phyloP scores from a whole-genome alignment of 2,888 invertebrate genomes.

The Minunthozetes semirufus region DNA sequence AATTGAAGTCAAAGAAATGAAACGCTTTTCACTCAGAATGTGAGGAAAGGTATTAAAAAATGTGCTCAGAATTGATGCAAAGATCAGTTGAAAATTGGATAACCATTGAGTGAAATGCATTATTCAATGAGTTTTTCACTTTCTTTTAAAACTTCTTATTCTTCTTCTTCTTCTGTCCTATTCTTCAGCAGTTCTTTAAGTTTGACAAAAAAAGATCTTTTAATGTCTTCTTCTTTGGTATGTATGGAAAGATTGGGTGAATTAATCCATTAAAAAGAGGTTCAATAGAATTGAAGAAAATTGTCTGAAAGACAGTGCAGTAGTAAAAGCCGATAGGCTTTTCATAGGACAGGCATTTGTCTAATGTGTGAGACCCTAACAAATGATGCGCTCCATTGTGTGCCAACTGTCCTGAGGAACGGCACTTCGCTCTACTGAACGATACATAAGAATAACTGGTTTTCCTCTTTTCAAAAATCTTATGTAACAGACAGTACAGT shows the following conservation, averaged over 20 bases:
- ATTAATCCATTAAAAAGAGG: no score
- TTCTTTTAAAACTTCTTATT: no score
- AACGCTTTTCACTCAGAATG: no score
- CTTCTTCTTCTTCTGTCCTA: no score
- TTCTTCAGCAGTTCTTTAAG: no score
- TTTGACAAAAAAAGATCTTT: background rate
- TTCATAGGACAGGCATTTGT: background rate
- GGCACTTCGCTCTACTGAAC: constrained; percentile 15
- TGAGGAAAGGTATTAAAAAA: no score
- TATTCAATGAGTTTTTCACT: no score
- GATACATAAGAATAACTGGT: background rate
- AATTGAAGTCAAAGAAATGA: no score
- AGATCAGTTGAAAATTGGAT: no score
- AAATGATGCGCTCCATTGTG: background rate
- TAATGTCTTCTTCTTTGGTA: background rate
- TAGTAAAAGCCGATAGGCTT: background rate
- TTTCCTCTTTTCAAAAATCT: background rate
- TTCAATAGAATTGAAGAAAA: background rate
- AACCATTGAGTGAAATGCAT: no score
- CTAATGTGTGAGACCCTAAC: background rate
- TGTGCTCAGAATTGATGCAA: no score
- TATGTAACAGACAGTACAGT: background rate
- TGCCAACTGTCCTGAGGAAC: background rate
- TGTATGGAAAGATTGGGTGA: background rate
- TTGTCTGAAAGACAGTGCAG: background rate